These are phyloP conservation scores for Gopherus evgoodei DNA, from an alignment of 2,113 vertebrate genomes.

Conservation along the genomic window DNA sequence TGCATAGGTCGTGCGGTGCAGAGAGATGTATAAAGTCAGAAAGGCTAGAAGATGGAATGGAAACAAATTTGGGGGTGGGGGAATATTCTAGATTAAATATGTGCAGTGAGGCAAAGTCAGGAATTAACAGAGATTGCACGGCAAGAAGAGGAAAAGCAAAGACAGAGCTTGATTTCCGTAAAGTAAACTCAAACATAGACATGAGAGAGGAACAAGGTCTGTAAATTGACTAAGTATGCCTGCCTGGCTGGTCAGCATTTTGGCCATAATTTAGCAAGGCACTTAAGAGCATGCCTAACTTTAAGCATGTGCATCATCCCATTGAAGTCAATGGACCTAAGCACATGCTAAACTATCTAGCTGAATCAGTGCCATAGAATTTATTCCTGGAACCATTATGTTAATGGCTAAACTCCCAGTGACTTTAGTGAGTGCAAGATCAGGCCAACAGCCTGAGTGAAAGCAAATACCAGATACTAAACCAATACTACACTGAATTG, in stretches of 20 bases:
- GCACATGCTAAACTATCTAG: neutral
- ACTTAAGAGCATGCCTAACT: neutral
- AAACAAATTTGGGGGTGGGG: neutral
- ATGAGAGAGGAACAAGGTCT: neutral
- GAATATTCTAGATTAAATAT: neutral
- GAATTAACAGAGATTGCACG: accelerated
- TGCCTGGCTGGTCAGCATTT: neutral
- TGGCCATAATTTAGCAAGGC: neutral
- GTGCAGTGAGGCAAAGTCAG: neutral
- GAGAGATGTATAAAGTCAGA: neutral
- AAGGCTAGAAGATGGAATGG: neutral
- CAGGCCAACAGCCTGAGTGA: neutral
- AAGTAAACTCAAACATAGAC: neutral
- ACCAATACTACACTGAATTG: neutral
- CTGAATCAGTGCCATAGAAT: neutral
- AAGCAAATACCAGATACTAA: neutral
- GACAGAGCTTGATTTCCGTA: neutral
- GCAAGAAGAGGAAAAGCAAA: neutral
- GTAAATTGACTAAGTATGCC: neutral
- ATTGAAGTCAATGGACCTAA: neutral
- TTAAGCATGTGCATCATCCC: neutral
- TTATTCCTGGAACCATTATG: neutral
- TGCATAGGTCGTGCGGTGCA: neutral
- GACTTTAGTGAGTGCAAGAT: neutral
- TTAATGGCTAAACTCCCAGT: neutral